These are phyloP conservation scores for Pantherophis guttatus DNA, from an alignment of 2,113 vertebrate genomes.

Conservation along the genomic window DNA sequence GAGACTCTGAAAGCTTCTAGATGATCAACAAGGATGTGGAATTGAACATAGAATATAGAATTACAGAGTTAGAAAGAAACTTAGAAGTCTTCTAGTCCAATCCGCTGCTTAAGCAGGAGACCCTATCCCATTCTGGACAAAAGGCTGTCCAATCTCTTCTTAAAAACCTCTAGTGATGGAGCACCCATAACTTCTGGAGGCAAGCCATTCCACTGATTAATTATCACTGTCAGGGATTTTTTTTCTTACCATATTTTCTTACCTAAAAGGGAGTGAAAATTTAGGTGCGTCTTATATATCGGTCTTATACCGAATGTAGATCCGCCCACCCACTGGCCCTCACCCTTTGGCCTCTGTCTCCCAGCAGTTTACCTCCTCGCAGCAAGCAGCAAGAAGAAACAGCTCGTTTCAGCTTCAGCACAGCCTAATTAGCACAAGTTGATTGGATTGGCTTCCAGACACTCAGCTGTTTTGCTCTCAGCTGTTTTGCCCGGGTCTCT, in stretches of 20 bases:
- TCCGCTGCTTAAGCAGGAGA: neutral
- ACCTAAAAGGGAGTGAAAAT: no score
- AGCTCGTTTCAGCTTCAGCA: no score
- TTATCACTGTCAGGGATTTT: neutral
- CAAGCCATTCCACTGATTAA: neutral
- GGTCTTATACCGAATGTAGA: no score
- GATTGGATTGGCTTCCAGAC: no score
- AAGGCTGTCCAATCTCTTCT: neutral
- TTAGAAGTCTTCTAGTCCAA: neutral
- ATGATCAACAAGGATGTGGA: neutral
- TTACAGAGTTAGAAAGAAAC: neutral
- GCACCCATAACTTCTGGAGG: neutral
- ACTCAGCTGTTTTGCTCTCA: no score
- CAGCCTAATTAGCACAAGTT: no score
- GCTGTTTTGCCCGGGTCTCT: no score
- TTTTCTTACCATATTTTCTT: neutral
- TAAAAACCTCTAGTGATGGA: neutral
- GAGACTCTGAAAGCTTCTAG: neutral
- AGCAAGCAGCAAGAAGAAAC: no score
- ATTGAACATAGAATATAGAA: neutral
- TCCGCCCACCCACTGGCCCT: no score
- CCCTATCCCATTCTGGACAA: neutral
- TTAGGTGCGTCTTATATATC: no score
- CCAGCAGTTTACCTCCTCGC: no score
- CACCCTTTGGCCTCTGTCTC: no score